phyloP scores from a whole-genome alignment of 2,888 invertebrate genomes.

The Sepioteuthis lessoniana region DNA sequence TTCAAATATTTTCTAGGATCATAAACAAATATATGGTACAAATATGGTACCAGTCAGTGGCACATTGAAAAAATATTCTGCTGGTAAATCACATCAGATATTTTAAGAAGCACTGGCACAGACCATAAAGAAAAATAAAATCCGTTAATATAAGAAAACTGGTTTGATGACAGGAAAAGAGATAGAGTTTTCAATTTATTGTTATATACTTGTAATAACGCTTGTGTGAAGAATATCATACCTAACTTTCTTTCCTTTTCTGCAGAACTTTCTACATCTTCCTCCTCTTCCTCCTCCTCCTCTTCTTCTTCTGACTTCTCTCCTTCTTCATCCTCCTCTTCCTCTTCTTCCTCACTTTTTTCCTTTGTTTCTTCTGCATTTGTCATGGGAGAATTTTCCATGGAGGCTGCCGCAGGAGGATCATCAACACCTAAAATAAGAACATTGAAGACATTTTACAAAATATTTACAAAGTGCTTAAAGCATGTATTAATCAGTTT shows the following conservation, averaged over 20 bases:
- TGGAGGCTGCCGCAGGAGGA: slow-evolving; percentile 61
- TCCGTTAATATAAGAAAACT: too few relatives aligned
- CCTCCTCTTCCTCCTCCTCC: not conserved
- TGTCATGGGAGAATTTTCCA: slow-evolving; percentile 59
- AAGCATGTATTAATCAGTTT: not conserved
- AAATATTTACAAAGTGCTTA: not conserved
- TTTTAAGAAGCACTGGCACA: too few relatives aligned
- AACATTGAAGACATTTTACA: not conserved
- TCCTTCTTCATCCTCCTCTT: not conserved
- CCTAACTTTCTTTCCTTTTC: not conserved
- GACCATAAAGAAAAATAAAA: too few relatives aligned
- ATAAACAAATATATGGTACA: too few relatives aligned
- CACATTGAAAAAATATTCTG: too few relatives aligned
- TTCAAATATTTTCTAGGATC: too few relatives aligned
- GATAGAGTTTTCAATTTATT: too few relatives aligned
- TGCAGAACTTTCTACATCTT: not conserved
- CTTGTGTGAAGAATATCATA: not conserved
- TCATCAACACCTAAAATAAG: slow-evolving; percentile 52
- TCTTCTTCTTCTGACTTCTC: not conserved
- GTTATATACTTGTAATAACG: too few relatives aligned
- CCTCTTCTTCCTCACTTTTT: slow-evolving; percentile 47
- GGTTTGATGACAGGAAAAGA: too few relatives aligned
- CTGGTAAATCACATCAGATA: too few relatives aligned
- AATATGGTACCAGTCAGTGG: too few relatives aligned
- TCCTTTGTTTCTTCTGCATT: slow-evolving; percentile 48